These are phyloP conservation scores for Mohoua ochrocephala DNA, from an alignment of 2,113 vertebrate genomes.

Conservation along the genomic window DNA sequence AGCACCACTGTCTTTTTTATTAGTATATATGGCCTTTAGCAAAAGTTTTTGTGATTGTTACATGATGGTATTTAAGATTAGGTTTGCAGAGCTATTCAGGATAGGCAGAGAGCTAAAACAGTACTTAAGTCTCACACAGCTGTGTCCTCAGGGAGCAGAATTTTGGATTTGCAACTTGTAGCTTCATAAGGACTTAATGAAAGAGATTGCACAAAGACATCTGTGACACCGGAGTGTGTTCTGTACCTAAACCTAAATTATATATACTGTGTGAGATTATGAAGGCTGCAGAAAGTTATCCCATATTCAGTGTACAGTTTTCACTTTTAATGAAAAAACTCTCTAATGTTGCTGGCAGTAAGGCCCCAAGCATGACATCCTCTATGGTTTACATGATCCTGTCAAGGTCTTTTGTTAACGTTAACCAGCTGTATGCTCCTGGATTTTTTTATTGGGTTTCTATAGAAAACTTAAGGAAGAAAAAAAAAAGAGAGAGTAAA, in stretches of 20 bases:
- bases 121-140: constrained; percentile 77
- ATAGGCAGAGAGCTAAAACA: constrained; percentile 78
- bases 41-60: constrained; percentile 86
- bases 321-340: constrained; percentile 70
- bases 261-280: constrained; percentile 71
- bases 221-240: constrained; percentile 69
- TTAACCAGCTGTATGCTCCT: constrained; percentile 78
- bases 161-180: constrained; percentile 78
- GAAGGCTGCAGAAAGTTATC: constrained; percentile 80
- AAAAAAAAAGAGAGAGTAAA: background rate
- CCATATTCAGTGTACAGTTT: constrained; percentile 78
- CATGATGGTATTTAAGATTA: constrained; percentile 85
- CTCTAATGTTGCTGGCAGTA: constrained; percentile 76
- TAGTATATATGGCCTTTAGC: constrained; percentile 90
- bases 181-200: constrained; percentile 79
- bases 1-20: constrained; percentile 90
- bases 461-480: constrained; percentile 49
- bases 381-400: constrained; percentile 77
- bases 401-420: constrained; percentile 78
- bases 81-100: constrained; percentile 83
- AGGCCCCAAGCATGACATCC: constrained; percentile 75
- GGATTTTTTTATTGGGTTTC: constrained; percentile 69
- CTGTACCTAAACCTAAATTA: constrained; percentile 69
- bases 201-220: constrained; percentile 75
- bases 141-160: constrained; percentile 85